Conservation (phyloP, 2,113 vertebrate species). For the Cygnus buccinator region DNA sequence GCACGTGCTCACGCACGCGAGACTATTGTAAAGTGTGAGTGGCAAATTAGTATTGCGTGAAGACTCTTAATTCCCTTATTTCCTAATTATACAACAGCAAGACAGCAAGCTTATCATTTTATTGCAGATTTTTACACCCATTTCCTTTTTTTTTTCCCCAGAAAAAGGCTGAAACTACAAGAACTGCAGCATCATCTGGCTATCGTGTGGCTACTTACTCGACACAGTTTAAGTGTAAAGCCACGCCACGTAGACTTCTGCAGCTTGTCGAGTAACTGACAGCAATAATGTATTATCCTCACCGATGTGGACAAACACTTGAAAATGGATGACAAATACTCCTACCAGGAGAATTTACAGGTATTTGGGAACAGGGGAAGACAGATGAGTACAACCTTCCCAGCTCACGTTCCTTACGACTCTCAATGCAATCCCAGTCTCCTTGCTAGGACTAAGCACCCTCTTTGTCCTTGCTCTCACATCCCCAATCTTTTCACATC, state of each 20-base stretch:
- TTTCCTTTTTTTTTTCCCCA: not conserved
- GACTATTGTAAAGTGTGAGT: not conserved
- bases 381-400: slow-evolving; percentile 44
- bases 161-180: not conserved
- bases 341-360: slow-evolving; percentile 4
- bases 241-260: not conserved
- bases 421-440: not conserved
- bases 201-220: not conserved
- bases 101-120: not conserved
- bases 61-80: not conserved
- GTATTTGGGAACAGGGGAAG: not conserved
- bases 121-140: not conserved
- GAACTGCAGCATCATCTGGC: not conserved
- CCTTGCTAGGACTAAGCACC: not conserved
- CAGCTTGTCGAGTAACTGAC: slow-evolving; percentile 36
- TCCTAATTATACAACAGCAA: not conserved
- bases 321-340: slow-evolving; percentile 40
- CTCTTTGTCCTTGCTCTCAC: not conserved
- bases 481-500: not conserved
- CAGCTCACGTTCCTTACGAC: not conserved
- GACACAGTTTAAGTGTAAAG: not conserved
- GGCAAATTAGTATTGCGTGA: not conserved
- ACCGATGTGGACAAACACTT: slow-evolving; percentile 47
- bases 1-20: not conserved
- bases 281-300: slow-evolving; percentile 41